phyloP scores from a whole-genome alignment of 2,888 invertebrate species.

The Mesoligia furuncula region DNA sequence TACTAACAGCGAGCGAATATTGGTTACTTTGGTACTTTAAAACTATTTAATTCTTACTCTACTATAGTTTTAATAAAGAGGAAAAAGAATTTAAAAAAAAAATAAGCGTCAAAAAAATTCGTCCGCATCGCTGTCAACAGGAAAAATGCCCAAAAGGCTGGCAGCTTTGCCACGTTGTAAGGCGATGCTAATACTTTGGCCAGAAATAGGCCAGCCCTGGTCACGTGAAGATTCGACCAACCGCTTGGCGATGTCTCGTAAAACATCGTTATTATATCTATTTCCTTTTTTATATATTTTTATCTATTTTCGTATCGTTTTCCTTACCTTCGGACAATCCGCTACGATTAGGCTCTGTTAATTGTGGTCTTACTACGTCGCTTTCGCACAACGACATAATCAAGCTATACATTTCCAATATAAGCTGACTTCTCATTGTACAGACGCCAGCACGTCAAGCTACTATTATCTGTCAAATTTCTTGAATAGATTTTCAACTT shows the following conservation, averaged over 20 bases:
- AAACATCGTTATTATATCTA: not conserved
- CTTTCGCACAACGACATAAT: too few species aligned
- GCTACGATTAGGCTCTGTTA: not conserved
- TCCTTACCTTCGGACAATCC: not conserved
- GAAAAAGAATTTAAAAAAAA: not conserved
- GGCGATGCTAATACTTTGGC: not conserved
- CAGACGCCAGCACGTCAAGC: too few species aligned
- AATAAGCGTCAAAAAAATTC: not conserved
- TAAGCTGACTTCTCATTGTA: too few species aligned
- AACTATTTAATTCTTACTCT: too few species aligned
- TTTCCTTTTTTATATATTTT: not conserved
- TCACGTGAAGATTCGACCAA: not conserved
- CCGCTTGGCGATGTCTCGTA: not conserved
- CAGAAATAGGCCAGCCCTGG: not conserved
- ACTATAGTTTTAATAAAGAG: too few species aligned
- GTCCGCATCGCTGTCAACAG: not conserved
- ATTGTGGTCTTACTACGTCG: not conserved
- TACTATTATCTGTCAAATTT: too few species aligned
- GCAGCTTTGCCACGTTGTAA: not conserved
- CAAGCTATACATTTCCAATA: too few species aligned
- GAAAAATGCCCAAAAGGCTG: not conserved
- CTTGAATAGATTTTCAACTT: too few species aligned
- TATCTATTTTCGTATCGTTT: not conserved
- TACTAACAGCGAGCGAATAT: conserved; percentile 2
- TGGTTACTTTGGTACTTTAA: too few species aligned